Evolutionary conservation across 2,113 vertebrate genomes (phyloP), one percentile per base, ranked within the genome.

Genomic region (Pogonocichla stellata): DNA sequence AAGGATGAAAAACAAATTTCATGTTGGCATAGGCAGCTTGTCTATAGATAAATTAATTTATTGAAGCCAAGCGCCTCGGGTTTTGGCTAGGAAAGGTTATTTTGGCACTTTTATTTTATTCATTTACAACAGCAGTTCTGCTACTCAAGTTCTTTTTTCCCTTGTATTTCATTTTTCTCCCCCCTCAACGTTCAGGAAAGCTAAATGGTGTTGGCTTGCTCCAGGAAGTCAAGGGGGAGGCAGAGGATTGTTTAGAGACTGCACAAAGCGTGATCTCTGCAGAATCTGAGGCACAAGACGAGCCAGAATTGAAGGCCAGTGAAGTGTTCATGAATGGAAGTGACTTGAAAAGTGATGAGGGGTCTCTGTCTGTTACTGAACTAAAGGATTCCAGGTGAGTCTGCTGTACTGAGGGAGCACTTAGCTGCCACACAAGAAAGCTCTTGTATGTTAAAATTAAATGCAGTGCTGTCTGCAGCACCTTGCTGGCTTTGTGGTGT

Each of bases 301-400:
- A 67, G 33, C 53, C 67, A 12, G 9, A n/a, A 47, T 54, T 62
- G 38, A 91, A 97, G 26, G 51, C 81, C 20, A 92, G 83, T 33
- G 72, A 94, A 72, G 83, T 96, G 72, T 96, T 97, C 51, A 81
- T 98, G 72, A 99, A 99, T 47, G 98, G 97, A 26, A 94, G 97
- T 6, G 40, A 83, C 23, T 96, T 98, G 95, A 97, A 97, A 47
- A 97, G 96, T 58, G 97, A 97, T 4, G 94, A 94, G 33, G 75
- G 73, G 4, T 94, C 79, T 91, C 85, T 96, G 11, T 97, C 98
- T 34, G 96, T 79, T 25, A 43, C 69, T 72, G 92, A 98, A 54
- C 78, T 92, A 10, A 96, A 97, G 91, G 96, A 97, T 73, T 95
- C 93, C 53, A 98, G 98, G 98, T 98, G 88, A 97, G 97, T 91